A percentile compares a stretch with the other conserved stretches of the same genome.
Evolutionary conservation across 2,888 invertebrate genomes (phyloP).

Genomic region (Acholoe squamosa): DNA sequence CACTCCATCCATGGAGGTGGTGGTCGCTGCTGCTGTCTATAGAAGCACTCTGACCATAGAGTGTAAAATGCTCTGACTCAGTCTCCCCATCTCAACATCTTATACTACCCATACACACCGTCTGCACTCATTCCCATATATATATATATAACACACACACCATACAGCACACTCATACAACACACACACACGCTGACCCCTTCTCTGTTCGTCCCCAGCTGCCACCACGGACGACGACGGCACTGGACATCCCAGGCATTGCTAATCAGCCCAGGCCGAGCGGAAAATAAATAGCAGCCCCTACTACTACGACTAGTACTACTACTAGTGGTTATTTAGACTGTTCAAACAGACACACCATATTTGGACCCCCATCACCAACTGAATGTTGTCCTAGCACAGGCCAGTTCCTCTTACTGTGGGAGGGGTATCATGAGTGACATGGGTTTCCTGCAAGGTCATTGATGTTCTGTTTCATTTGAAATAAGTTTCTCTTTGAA

Average conservation of each 20-base stretch:
- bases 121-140: neutral
- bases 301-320: neutral
- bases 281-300: neutral
- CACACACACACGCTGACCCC: neutral
- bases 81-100: neutral
- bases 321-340: neutral
- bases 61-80: neutral
- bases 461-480: no score
- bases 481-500: no score
- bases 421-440: no score
- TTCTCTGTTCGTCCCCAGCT: neutral
- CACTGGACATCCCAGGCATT: neutral
- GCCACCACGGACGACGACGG: neutral
- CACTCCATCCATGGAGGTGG: neutral
- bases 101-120: neutral
- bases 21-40: neutral
- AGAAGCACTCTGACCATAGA: neutral
- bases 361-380: no score
- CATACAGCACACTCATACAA: slow-evolving; percentile 2
- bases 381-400: no score
- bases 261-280: neutral
- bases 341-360: neutral
- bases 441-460: no score
- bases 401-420: no score
- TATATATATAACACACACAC: slow-evolving; percentile 5